Conservation (phyloP, 2,888 invertebrate genomes). For the Philaethria dido region DNA sequence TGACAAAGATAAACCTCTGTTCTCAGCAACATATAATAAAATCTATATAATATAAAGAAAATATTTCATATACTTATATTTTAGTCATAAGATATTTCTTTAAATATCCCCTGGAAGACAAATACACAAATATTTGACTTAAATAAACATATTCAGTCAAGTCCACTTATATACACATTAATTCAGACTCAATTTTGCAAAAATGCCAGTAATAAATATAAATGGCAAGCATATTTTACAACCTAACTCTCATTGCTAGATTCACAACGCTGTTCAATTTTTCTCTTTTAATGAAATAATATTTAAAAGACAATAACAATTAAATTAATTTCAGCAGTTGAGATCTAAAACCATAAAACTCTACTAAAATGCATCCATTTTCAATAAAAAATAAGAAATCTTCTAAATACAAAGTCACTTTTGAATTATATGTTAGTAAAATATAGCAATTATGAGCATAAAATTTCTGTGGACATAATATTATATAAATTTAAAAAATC, state of each 20-base stretch:
- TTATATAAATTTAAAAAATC: constrained; percentile 49
- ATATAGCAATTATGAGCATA: constrained; percentile 7
- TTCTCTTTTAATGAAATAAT: neutral
- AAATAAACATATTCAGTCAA: constrained; percentile 52
- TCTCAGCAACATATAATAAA: constrained; percentile 68
- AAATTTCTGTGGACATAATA: constrained; percentile 24
- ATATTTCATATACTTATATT: constrained; percentile 49
- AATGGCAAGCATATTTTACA: constrained; percentile 40
- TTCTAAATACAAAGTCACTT: neutral
- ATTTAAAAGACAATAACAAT: neutral
- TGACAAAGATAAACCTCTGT: constrained; percentile 61
- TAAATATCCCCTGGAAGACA: constrained; percentile 70
- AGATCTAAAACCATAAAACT: constrained; percentile 4
- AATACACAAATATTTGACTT: constrained; percentile 58
- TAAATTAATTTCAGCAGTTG: constrained; percentile 5
- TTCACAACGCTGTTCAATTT: constrained; percentile 13
- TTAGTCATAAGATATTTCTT: constrained; percentile 37
- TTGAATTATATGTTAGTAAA: constrained; percentile 8
- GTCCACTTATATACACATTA: constrained; percentile 37
- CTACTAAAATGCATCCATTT: neutral
- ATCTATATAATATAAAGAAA: constrained; percentile 63
- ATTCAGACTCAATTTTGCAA: constrained; percentile 39
- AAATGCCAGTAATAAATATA: constrained; percentile 37
- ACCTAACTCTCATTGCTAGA: neutral
- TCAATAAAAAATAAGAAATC: neutral